Percentiles rank a stretch among this genome's conserved stretches.
phyloP scores from a whole-genome alignment of 1,140 invertebrate species.

The Drosophila neocordata region DNA sequence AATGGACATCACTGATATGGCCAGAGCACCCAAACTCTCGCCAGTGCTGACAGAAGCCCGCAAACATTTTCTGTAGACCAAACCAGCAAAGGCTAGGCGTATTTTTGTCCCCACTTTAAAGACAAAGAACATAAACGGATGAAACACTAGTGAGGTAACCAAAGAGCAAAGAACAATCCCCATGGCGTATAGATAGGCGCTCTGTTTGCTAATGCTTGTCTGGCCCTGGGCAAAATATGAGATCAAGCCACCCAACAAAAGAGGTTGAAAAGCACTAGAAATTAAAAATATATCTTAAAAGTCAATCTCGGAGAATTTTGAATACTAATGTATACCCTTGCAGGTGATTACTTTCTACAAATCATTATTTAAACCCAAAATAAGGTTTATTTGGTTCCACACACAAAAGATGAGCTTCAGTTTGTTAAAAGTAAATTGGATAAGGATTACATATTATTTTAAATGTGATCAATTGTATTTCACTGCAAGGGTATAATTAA shows the following conservation, averaged over 20 bases:
- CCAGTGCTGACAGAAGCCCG: constrained; percentile 85
- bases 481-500: neutral
- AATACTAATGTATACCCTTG: too few relatives aligned
- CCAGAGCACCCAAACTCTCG: constrained; percentile 89
- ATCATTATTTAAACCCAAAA: too few relatives aligned
- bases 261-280: constrained; percentile 85
- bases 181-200: constrained; percentile 85
- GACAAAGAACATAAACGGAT: constrained; percentile 88
- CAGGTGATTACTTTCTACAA: too few relatives aligned
- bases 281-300: neutral
- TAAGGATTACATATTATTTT: too few relatives aligned
- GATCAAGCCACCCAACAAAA: constrained; percentile 87
- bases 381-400: too few relatives aligned
- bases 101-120: constrained; percentile 85
- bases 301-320: too few relatives aligned
- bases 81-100: constrained; percentile 84
- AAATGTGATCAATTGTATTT: too few relatives aligned
- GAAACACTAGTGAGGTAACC: constrained; percentile 85
- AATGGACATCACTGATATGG: constrained; percentile 92
- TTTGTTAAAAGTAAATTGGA: too few relatives aligned
- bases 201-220: constrained; percentile 71
- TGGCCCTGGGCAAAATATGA: constrained; percentile 84
- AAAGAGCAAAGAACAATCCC: constrained; percentile 85
- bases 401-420: too few relatives aligned
- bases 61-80: constrained; percentile 84